A percentile compares a stretch with the other conserved stretches of the same genome.
phyloP scores from a whole-genome alignment of 2,797 vertebrate genomes.

The Sternarchorhynchus goeldii region DNA sequence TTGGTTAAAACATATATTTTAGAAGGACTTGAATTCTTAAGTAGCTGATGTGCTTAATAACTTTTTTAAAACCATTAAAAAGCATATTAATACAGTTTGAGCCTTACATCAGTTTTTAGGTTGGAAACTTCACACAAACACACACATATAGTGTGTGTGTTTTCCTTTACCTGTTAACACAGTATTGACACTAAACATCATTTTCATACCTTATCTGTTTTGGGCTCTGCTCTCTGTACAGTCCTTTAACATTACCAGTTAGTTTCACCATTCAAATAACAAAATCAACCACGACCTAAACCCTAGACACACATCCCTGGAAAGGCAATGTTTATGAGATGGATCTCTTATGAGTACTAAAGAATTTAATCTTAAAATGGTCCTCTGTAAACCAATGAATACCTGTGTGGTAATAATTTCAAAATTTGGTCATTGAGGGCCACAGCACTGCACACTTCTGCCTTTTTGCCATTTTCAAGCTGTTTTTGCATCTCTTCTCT shows the following conservation, averaged over 20 bases:
- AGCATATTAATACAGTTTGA: neutral
- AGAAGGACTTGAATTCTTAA: neutral
- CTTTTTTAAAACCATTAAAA: neutral
- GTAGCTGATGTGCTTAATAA: neutral
- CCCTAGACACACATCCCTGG: neutral
- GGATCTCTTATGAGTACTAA: neutral
- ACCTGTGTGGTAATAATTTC: neutral
- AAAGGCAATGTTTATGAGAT: neutral
- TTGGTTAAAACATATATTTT: neutral
- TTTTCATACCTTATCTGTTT: neutral
- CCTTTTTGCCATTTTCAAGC: neutral
- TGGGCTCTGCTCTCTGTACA: neutral
- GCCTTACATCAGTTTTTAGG: neutral
- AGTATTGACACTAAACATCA: too few species aligned
- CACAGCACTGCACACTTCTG: neutral
- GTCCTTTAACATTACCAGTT: neutral
- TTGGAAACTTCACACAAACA: too few species aligned
- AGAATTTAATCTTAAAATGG: neutral
- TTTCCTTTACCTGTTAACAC: neutral
- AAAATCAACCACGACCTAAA: neutral
- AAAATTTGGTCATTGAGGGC: conserved; percentile 1
- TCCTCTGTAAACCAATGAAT: neutral
- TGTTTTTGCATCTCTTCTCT: neutral
- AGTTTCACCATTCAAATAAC: neutral
- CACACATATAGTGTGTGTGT: neutral